A percentile compares a stretch with the other conserved stretches of the same genome.
These are phyloP conservation scores for Antheraea mylitta DNA, from an alignment of 1,140 invertebrate species.

Conservation along the genomic window DNA sequence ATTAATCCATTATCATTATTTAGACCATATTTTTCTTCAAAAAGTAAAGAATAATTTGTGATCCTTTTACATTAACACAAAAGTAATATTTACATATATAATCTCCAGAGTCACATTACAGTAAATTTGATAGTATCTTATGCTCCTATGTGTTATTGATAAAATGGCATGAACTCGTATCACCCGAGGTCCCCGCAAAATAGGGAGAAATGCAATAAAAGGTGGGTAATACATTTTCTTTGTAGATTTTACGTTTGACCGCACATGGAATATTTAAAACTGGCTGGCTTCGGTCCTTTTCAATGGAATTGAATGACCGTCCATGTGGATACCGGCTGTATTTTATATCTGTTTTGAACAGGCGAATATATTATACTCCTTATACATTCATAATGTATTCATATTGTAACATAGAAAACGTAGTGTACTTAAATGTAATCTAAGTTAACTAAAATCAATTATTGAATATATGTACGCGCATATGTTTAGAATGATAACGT, in stretches of 20 bases:
- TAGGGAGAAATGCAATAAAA: constrained; percentile 66
- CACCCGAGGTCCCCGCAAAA: constrained; percentile 43
- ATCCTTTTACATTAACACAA: background rate
- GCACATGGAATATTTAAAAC: constrained; percentile 76
- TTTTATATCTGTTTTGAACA: constrained; percentile 38
- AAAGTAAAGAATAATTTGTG: too few relatives aligned
- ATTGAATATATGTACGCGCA: too few relatives aligned
- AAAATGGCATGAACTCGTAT: constrained; percentile 54
- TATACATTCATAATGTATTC: background rate
- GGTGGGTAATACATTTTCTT: constrained; percentile 74
- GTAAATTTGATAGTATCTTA: constrained; percentile 18
- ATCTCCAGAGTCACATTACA: constrained; percentile 2
- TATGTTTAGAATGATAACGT: too few relatives aligned
- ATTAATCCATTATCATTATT: too few relatives aligned
- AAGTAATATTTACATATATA: background rate
- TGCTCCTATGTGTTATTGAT: constrained; percentile 47
- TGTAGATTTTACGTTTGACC: constrained; percentile 73
- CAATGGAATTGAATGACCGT: constrained; percentile 59
- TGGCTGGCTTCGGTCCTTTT: constrained; percentile 53
- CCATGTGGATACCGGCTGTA: constrained; percentile 58
- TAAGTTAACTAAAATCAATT: too few relatives aligned
- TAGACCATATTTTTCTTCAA: too few relatives aligned
- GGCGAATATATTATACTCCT: background rate
- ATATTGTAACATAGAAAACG: too few relatives aligned
- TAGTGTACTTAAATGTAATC: too few relatives aligned